phyloP scores from a whole-genome alignment of 2,113 vertebrate genomes.

The Perca flavescens region DNA sequence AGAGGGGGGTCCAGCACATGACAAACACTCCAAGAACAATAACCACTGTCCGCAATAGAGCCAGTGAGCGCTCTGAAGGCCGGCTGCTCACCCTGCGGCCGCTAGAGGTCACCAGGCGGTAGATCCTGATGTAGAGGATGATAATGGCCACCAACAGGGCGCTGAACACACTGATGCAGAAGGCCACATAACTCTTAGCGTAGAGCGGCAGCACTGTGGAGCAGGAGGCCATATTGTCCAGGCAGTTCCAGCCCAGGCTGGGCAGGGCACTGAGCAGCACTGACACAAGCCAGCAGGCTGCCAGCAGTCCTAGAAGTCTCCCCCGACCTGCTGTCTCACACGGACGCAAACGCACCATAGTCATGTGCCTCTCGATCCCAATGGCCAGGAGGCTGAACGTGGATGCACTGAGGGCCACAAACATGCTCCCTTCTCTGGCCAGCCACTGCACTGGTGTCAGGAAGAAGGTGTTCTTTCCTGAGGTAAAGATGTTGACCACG shows the following conservation, averaged over 20 bases:
- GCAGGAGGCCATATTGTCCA: constrained; percentile 72
- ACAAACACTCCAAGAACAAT: constrained; percentile 86
- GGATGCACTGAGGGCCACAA: constrained; percentile 85
- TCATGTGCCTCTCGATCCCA: constrained; percentile 86
- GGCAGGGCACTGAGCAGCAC: constrained; percentile 83
- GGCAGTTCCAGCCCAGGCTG: constrained; percentile 87
- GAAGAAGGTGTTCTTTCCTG: constrained; percentile 80
- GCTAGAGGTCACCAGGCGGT: constrained; percentile 85
- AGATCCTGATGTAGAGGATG: constrained; percentile 86
- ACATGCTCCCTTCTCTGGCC: constrained; percentile 87
- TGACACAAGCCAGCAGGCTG: constrained; percentile 84
- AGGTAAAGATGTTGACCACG: constrained; percentile 85
- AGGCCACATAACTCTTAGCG: constrained; percentile 84
- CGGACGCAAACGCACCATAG: constrained; percentile 85
- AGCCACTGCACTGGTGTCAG: constrained; percentile 83
- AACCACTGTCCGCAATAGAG: constrained; percentile 83
- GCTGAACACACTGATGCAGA: constrained; percentile 86
- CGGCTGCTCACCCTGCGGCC: constrained; percentile 82
- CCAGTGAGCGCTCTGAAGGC: constrained; percentile 83
- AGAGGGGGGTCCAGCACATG: constrained; percentile 85
- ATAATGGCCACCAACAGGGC: constrained; percentile 83
- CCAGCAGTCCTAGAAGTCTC: constrained; percentile 80
- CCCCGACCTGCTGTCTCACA: constrained; percentile 81
- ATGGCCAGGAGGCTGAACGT: constrained; percentile 87
- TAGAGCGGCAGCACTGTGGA: constrained; percentile 86